Percentiles rank a stretch among this genome's conserved stretches.
Conservation (phyloP, 2,113 vertebrate genomes). For the Xiphorhynchus elegans region DNA sequence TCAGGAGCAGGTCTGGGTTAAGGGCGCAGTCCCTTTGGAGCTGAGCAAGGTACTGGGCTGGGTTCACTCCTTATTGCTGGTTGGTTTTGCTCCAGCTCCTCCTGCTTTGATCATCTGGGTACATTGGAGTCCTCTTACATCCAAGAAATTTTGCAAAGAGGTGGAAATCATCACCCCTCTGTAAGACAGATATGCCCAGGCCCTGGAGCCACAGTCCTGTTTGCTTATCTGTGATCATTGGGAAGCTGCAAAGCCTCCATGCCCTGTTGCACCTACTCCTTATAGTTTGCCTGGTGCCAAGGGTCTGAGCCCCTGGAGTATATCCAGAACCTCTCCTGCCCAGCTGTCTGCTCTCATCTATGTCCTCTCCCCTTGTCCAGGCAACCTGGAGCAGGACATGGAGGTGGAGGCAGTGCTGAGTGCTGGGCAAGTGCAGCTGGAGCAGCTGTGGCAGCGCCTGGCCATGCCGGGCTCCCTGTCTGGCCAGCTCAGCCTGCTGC, state of each 20-base stretch:
- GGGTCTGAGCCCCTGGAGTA: neutral
- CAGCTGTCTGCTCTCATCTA: neutral
- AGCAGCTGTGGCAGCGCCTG: constrained; percentile 76
- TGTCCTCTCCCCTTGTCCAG: neutral
- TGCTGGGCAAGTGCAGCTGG: constrained; percentile 73
- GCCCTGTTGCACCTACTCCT: neutral
- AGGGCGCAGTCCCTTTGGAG: neutral
- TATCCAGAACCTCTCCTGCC: neutral
- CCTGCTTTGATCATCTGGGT: neutral
- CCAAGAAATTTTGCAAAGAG: neutral
- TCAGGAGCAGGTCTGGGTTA: neutral
- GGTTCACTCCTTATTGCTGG: neutral
- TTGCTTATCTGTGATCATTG: neutral
- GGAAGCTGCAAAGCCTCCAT: constrained; percentile 5
- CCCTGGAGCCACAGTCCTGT: neutral
- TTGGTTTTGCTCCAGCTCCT: neutral
- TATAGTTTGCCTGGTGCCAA: neutral
- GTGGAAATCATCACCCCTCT: neutral
- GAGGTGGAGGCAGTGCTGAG: constrained; percentile 72
- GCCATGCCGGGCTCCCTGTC: constrained; percentile 65
- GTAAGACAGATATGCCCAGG: neutral
- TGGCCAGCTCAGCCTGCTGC: constrained; percentile 80
- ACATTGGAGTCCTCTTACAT: neutral
- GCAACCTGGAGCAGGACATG: neutral
- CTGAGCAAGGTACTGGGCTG: neutral